Conservation (phyloP, 1,140 invertebrate species). For the Coptotermes formosanus region DNA sequence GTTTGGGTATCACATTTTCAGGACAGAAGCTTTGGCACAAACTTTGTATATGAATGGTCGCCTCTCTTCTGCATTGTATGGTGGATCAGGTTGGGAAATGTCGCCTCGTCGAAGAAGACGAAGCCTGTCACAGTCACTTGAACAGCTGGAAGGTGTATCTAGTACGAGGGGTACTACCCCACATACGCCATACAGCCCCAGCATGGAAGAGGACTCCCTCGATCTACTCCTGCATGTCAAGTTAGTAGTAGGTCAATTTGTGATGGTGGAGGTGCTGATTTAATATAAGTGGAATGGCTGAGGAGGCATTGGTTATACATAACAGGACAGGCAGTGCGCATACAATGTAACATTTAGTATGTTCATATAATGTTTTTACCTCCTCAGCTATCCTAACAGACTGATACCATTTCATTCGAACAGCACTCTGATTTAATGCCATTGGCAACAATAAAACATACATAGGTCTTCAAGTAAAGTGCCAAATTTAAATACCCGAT, state of each 20-base stretch:
- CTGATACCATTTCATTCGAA: no score
- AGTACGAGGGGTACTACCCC: constrained; percentile 36
- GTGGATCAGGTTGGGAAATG: constrained; percentile 43
- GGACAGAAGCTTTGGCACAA: constrained; percentile 51
- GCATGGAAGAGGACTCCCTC: constrained; percentile 42
- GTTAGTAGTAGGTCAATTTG: background rate
- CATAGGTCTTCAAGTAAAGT: no score
- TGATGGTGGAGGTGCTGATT: background rate
- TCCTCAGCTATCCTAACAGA: no score
- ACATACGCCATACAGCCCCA: constrained; percentile 47
- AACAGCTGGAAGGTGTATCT: constrained; percentile 39
- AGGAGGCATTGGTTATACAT: no score
- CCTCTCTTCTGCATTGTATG: constrained; percentile 49
- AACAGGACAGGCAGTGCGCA: no score
- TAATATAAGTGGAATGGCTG: no score
- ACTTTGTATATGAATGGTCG: constrained; percentile 56
- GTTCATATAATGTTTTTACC: no score
- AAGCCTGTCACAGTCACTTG: constrained; percentile 46
- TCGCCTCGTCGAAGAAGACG: constrained; percentile 42
- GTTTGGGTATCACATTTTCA: constrained; percentile 33
- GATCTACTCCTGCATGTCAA: constrained; percentile 24
- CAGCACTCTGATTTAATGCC: no score
- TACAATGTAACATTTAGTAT: no score
- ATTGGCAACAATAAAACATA: no score
- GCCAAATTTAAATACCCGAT: no score